Evolutionary conservation across 2,888 invertebrate genomes (phyloP).

Genomic region (Eumacrocentrus americanus): DNA sequence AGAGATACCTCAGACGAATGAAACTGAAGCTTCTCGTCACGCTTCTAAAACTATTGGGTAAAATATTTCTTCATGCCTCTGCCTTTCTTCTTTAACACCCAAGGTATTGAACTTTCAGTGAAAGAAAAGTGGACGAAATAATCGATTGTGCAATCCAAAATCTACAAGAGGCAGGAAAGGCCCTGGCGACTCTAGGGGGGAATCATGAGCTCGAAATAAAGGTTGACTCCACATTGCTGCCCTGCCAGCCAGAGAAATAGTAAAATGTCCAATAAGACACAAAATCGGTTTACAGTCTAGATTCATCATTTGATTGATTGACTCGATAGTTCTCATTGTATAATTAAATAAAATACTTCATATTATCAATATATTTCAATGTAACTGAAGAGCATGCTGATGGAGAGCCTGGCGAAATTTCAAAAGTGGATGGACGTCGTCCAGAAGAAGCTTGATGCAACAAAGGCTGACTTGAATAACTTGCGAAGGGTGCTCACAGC

Average conservation of each 20-base stretch:
- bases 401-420: constrained; percentile 48
- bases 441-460: constrained; percentile 46
- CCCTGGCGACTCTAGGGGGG: constrained; percentile 47
- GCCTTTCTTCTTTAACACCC: neutral
- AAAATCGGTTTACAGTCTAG: constrained; percentile 29
- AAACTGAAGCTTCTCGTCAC: neutral
- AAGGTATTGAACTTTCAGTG: neutral
- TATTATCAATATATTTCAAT: constrained; percentile 14
- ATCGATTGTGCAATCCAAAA: constrained; percentile 52
- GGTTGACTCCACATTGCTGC: constrained; percentile 42
- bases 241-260: constrained; percentile 21
- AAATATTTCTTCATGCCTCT: neutral
- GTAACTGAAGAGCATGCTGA: constrained; percentile 47
- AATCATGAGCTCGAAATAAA: constrained; percentile 57
- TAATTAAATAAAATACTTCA: neutral
- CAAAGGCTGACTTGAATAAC: constrained; percentile 40
- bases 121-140: constrained; percentile 50
- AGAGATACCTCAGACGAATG: neutral
- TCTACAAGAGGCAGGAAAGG: constrained; percentile 52
- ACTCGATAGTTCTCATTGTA: too few species aligned
- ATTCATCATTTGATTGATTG: neutral
- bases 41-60: neutral
- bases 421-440: constrained; percentile 48
- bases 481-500: constrained; percentile 44
- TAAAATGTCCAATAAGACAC: constrained; percentile 36